These are phyloP conservation scores for Lasaia peninsularis DNA, from an alignment of 1,140 invertebrate genomes.

Conservation along the genomic window DNA sequence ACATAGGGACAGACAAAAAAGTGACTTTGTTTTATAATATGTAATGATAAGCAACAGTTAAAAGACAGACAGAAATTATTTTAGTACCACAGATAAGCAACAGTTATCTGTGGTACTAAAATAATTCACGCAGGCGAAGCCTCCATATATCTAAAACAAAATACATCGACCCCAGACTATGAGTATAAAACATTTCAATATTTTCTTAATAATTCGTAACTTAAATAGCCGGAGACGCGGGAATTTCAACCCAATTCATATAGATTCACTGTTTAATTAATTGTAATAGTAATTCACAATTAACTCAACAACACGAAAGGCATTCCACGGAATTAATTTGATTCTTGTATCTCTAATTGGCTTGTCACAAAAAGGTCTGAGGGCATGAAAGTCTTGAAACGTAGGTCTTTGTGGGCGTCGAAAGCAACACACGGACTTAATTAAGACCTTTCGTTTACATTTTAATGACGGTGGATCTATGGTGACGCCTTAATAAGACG, in stretches of 20 bases:
- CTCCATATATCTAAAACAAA: too few relatives aligned
- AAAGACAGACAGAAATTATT: too few relatives aligned
- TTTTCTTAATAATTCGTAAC: too few relatives aligned
- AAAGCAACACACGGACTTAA: conserved; percentile 3
- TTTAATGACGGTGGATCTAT: neutral
- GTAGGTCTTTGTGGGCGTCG: conserved; percentile 6
- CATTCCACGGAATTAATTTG: neutral
- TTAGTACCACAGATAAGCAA: too few relatives aligned
- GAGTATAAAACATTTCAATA: too few relatives aligned
- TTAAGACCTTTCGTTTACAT: neutral
- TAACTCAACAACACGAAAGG: neutral
- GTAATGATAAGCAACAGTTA: too few relatives aligned
- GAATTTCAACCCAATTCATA: neutral
- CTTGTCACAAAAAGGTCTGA: conserved; percentile 9
- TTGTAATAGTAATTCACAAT: conserved; percentile 1
- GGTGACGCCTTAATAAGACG: neutral
- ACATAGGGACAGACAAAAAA: too few relatives aligned
- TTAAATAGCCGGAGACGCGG: neutral
- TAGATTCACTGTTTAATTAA: neutral
- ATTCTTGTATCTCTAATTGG: conserved; percentile 7
- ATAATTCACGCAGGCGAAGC: too few relatives aligned
- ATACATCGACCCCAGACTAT: too few relatives aligned
- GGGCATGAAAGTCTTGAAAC: neutral
- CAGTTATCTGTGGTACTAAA: too few relatives aligned
- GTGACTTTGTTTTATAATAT: too few relatives aligned